Evolutionary conservation across 2,113 vertebrate species (phyloP), one percentile per base, ranked within the genome.

Genomic region (Nesoenas mayeri): DNA sequence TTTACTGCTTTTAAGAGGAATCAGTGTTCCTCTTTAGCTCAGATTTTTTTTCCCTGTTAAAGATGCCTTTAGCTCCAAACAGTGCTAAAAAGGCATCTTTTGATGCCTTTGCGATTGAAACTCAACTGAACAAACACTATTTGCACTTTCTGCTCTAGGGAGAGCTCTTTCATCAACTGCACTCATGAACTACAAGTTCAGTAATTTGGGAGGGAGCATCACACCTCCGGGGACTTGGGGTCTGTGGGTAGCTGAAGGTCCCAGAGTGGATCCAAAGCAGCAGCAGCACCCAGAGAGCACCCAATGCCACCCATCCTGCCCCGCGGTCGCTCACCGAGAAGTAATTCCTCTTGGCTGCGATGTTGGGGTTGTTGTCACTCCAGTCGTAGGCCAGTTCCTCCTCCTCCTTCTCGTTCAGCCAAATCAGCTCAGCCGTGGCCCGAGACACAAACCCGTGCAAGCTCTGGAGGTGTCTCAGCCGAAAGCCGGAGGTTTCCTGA

Each of bases 401-500:
- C 96, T 99, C 99, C 97, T 99, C 99, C 92, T 98, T 98, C 98
- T 99, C 99, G 32, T 99, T 99, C 92, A 99, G 98, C 99, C 99
- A 99, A 89, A 99, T 99, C 89, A 99, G 98, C 96, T 99, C 99
- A 31, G 99, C 98, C 1, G 99, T 99, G 96, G 99, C 99, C 74
- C 97, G 98, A 15, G 98, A 98, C 96, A 99, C 99, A 50, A 99
- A 99, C 5, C 97, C 97, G 2, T 99, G 98, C 91, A 99, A 95
- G 96, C 99, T 99, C 97, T 99, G 98, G 75, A 99, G 98, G 95
- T 99, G 98, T 34, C 98, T 98, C 96, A 99, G 98, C 74, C 99
- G 98, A 97, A 99, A 99, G 96, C 99, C 99, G 34, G 99, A 99
- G 50, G 98, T 98, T 98, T 99, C 99, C 99, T 99, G 97, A 47